Evolutionary conservation across 2,797 vertebrate species (phyloP), one percentile per base, ranked within the genome.

Genomic region (Vireo griseus): DNA sequence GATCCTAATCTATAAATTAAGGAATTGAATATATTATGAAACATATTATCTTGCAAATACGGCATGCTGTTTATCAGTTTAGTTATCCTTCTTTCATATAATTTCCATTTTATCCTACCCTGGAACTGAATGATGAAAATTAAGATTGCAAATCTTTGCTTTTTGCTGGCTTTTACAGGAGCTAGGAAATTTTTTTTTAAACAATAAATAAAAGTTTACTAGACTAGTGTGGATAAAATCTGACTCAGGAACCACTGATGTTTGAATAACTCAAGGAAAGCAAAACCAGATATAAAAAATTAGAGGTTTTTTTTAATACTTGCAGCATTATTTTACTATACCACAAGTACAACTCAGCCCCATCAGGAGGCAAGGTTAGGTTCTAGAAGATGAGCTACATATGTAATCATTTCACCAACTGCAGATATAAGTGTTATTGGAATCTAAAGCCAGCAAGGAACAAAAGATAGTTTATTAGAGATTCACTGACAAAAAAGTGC

Each of bases 341-440:
- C 17, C 5, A 40, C 92, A 93, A 59, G 50, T 93, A 83, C 67
- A 95, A 92, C 65, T 96, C 83, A 93, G 63, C 24, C 47, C 33
- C 86, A 86, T 91, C 73, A 95, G 68, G 97, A 97, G 88, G 87
- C 73, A 92, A 96, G 44, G 42, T 86, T 94, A 92, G 67, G 50
- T 86, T 75, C 25, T 86, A 40, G 93, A 98, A 97, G 97, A 97
- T 89, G 91, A 94, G 85, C 92, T 97, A 94, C 93, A 92, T 95
- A 94, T 97, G 94, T 97, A 98, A 97, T 97, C 91, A 98, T 98
- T 98, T 98, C 97, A 97, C 90, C 92, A 97, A 67, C 96, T 98
- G 95, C 88, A 97, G 97, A 97, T 98, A 98, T 95, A 98, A 98
- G 79, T 97, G 96, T 97, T 98, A 97, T 87, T 98, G 96, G 97